These are phyloP conservation scores for Dryocosmus kuriphilus DNA, from an alignment of 2,888 invertebrate genomes.

Conservation along the genomic window DNA sequence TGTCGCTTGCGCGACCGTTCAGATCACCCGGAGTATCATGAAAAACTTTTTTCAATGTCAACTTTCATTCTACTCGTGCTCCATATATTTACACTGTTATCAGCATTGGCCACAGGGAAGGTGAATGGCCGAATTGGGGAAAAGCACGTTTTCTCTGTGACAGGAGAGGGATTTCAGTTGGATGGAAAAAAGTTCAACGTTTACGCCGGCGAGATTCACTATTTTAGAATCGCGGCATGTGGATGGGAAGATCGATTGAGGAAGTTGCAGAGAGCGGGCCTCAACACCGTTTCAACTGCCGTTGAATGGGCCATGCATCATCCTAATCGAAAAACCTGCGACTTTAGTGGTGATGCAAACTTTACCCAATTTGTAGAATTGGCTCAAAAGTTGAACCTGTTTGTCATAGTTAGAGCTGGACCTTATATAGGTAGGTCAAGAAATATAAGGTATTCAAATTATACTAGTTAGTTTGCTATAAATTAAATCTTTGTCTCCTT, in stretches of 20 bases:
- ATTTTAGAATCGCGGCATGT: constrained; percentile 60
- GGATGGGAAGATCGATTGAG: constrained; percentile 64
- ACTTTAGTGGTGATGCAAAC: constrained; percentile 58
- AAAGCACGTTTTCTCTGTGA: constrained; percentile 50
- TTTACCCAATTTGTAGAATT: constrained; percentile 60
- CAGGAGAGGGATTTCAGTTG: constrained; percentile 53
- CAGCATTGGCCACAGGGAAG: not conserved
- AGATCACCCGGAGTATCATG: constrained; percentile 11
- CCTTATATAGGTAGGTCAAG: constrained; percentile 50
- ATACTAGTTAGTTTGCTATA: too few relatives aligned
- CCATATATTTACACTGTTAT: not conserved
- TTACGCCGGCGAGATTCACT: constrained; percentile 60
- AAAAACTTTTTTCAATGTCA: constrained; percentile 16
- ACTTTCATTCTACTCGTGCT: not conserved
- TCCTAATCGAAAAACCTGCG: constrained; percentile 54
- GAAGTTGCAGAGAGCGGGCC: constrained; percentile 61
- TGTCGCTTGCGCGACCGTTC: not conserved
- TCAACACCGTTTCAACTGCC: constrained; percentile 63
- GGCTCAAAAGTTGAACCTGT: constrained; percentile 50
- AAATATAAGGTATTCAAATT: not conserved
- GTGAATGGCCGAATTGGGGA: not conserved
- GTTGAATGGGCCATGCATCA: constrained; percentile 61
- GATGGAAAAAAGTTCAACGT: constrained; percentile 57
- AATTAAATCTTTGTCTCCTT: too few relatives aligned
- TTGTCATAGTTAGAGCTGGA: constrained; percentile 53